A percentile compares a stretch with the other conserved stretches of the same genome.
Evolutionary conservation across 1,140 invertebrate genomes (phyloP).

Genomic region (Sarcophaga bullata): DNA sequence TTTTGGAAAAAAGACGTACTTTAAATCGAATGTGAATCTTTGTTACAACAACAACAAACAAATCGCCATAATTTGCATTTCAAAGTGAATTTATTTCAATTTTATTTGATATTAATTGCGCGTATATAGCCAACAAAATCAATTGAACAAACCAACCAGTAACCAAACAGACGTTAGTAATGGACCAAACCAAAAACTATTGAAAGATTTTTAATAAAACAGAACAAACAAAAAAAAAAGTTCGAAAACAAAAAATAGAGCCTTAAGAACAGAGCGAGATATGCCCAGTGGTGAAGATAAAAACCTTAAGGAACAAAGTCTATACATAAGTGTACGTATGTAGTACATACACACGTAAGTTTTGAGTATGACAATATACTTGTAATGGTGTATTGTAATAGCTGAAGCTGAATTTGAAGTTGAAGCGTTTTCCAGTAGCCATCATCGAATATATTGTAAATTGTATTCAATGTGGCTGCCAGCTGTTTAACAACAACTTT

Average conservation of each 20-base stretch:
- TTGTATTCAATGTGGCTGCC: conserved; percentile 10
- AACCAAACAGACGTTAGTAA: too few species aligned
- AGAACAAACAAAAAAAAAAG: background rate
- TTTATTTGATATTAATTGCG: conserved; percentile 66
- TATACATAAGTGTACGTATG: background rate
- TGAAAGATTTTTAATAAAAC: background rate
- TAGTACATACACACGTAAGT: too few species aligned
- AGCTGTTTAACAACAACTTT: conserved; percentile 22
- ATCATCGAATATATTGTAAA: background rate
- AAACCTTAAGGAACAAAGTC: conserved; percentile 2
- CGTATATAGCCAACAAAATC: conserved; percentile 50
- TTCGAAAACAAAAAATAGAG: background rate
- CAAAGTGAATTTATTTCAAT: conserved; percentile 65
- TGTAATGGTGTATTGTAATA: background rate
- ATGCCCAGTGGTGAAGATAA: conserved; percentile 24
- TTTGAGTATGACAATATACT: background rate
- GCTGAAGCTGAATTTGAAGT: background rate
- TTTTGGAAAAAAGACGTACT: background rate
- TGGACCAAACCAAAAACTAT: too few species aligned
- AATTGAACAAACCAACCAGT: too few species aligned
- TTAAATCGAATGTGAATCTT: conserved; percentile 12
- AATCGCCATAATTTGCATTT: conserved; percentile 54
- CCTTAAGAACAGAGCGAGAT: background rate
- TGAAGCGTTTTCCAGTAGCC: conserved; percentile 1
- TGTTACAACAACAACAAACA: conserved; percentile 33